Base-by-base conservation (phyloP, 2,888 invertebrate genomes). In the Trichopoda pennipes region DNA sequence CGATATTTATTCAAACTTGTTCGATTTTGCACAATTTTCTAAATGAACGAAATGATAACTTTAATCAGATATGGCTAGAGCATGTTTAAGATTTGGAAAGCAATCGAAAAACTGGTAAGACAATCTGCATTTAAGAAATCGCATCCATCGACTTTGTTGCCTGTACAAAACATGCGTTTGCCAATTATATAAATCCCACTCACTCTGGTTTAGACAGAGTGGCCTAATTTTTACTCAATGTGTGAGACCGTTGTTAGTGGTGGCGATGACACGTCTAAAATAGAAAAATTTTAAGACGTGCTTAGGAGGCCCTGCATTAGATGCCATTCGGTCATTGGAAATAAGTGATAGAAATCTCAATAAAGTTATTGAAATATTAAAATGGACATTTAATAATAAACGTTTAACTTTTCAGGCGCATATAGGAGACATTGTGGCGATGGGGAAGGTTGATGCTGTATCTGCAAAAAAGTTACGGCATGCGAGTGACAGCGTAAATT, bases 191-290 rank as follows among this genome's bases (percentile, higher is more conserved):
- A 78, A 56, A 44, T 77, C 0, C 80, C 80, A 19, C 80, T 83
- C 38, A 61, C 19, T 47, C 68, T 55, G 42, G 60, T 8, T 16
- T 81, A 80, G 23, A 73, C 76, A 2, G 74, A 77, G 0, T 80
- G 77, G 80, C 80, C 80, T 7, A 55, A 82, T 49, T 80, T 84
- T 42, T 64, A 55, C 17, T 76, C 70, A 6, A 78, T 81, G 81
- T 84, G 79, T 35, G 51, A n/a, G 35, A 76, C 76, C 12, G 69
- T 84, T 17, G 55, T 80, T 47, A 56, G 47, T 10, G 61, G 35
- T 61, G 63, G 81, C 53, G 16, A 28, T 0, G 79, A 75, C 0
- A 47, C 80, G 35, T 35, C 35, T 6, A 35, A 35, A 8, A 35
- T 35, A 35, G 35, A 35, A 35, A 35, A 35, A 10, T 35, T 8